Evolutionary conservation across 2,797 vertebrate species (phyloP).

Genomic region (Caiman crocodilus): DNA sequence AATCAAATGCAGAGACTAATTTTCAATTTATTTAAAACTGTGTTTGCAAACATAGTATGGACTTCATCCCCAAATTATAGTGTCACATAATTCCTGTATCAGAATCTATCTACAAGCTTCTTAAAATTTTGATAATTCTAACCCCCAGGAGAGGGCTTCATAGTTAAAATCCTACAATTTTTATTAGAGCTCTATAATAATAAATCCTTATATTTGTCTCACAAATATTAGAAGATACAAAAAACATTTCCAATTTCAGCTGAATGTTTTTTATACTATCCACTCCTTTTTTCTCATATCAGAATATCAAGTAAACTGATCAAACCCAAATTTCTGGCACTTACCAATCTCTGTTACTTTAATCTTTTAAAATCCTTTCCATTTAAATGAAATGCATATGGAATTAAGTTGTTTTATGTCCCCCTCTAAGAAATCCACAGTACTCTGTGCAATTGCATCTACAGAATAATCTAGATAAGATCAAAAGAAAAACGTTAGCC

Average conservation of each 20-base stretch:
- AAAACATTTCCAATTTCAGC: constrained; percentile 2
- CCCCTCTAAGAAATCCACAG: not conserved
- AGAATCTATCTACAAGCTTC: not conserved
- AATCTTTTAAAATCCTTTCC: not conserved
- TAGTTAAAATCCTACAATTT: not conserved
- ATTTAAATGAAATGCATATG: not conserved
- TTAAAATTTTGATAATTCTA: not conserved
- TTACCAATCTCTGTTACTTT: not conserved
- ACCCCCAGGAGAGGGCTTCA: not conserved
- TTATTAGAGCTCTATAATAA: not conserved
- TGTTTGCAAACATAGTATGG: not conserved
- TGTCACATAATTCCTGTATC: not conserved
- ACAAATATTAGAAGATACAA: not conserved
- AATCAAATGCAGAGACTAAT: not conserved
- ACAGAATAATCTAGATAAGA: not conserved
- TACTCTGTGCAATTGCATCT: not conserved
- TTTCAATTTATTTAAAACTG: not conserved
- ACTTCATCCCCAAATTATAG: not conserved
- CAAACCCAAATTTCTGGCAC: not conserved
- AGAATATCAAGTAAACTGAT: not conserved
- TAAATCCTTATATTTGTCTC: not conserved
- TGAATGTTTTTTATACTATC: not conserved
- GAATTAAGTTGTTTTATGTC: not conserved
- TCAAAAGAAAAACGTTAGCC: not conserved
- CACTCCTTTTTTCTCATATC: constrained; percentile 1